Percentiles rank a stretch among this genome's conserved stretches.
These are phyloP conservation scores for Eupithecia centaureata DNA, from an alignment of 2,888 invertebrate genomes.

Conservation along the genomic window DNA sequence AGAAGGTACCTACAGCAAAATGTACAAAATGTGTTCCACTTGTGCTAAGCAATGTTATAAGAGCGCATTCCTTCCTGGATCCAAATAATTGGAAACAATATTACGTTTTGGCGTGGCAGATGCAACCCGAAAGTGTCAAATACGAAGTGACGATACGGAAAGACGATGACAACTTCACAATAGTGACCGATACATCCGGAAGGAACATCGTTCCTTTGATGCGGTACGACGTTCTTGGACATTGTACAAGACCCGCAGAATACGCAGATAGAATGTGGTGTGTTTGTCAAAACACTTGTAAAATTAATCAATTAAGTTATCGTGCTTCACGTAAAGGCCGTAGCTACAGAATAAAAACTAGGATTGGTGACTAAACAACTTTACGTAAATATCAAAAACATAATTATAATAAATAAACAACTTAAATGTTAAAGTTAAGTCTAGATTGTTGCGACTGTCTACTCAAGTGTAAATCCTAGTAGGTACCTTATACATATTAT, in stretches of 20 bases:
- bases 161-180: constrained; percentile 60
- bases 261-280: constrained; percentile 56
- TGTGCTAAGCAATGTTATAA: not conserved
- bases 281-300: constrained; percentile 48
- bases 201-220: not conserved
- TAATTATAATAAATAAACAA: no score
- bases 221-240: constrained; percentile 63
- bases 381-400: no score
- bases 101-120: not conserved
- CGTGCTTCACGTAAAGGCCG: no score
- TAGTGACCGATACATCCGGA: constrained; percentile 68
- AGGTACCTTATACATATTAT: no score
- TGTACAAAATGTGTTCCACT: not conserved
- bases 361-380: no score
- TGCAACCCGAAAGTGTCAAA: constrained; percentile 85
- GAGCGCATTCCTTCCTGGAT: not conserved
- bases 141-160: constrained; percentile 87
- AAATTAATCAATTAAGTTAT: no score
- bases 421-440: no score
- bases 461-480: no score
- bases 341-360: no score
- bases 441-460: no score
- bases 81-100: not conserved
- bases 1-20: not conserved
- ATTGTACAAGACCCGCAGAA: constrained; percentile 47